phyloP scores from a whole-genome alignment of 1,140 invertebrate genomes.

The fruit fly (Drosophila melanogaster) region Release_6_plus_ISO1_MT NT_037436.4:27964501-27965000 shows the following conservation, averaged over 20 bases:
- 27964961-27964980: too few relatives aligned
- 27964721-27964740: too few relatives aligned
- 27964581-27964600: slow-evolving; percentile 5
- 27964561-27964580: slow-evolving; percentile 19
- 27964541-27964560: slow-evolving; percentile 17
- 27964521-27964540: slow-evolving; percentile 43
- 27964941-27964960: too few relatives aligned
- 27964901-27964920: too few relatives aligned
- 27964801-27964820: slow-evolving; percentile 9
- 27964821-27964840: slow-evolving; percentile 20
- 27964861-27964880: slow-evolving; percentile 1
- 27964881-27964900: neutral
- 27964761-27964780: slow-evolving; percentile 7
- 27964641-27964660: too few relatives aligned
- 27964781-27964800: slow-evolving; percentile 14
- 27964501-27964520: slow-evolving; percentile 38
- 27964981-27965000: too few relatives aligned
- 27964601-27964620: neutral
- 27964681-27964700: too few relatives aligned
- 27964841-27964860: slow-evolving; percentile 2
- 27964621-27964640: too few relatives aligned
- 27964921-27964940: too few relatives aligned
- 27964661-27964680: neutral
- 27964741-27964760: slow-evolving; percentile 8
- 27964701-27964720: too few relatives aligned